Percentiles rank a stretch among this genome's conserved stretches.
These are phyloP conservation scores for Scaptomyza reducta DNA, from an alignment of 2,888 invertebrate genomes.

Conservation along the genomic window DNA sequence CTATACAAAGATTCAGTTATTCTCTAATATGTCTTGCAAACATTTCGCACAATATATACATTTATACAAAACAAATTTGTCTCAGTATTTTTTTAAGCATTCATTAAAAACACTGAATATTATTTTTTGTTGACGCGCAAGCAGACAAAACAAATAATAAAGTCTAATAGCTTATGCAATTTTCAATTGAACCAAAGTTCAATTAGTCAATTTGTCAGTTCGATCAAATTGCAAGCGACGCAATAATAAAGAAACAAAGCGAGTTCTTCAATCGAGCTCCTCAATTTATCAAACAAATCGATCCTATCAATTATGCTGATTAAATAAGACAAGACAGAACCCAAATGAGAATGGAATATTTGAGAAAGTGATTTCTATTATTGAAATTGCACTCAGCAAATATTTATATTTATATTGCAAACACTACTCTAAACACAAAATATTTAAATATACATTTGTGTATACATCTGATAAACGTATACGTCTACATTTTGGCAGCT, in stretches of 20 bases:
- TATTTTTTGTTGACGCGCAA: conserved; percentile 60
- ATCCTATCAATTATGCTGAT: conserved; percentile 53
- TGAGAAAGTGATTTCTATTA: no score
- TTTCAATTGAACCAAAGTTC: conserved; percentile 27
- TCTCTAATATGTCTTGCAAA: conserved; percentile 38
- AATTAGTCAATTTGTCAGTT: conserved; percentile 18
- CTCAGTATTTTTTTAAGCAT: conserved; percentile 9
- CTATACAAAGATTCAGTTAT: conserved; percentile 24
- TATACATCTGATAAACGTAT: background rate
- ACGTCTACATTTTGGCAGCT: conserved; percentile 45
- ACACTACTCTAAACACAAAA: background rate
- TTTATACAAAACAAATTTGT: conserved; percentile 34
- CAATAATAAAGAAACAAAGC: conserved; percentile 31
- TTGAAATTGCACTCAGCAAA: no score
- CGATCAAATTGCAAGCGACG: conserved; percentile 28
- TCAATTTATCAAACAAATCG: conserved; percentile 13
- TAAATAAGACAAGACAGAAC: conserved; percentile 36
- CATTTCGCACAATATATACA: no score
- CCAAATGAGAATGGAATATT: background rate
- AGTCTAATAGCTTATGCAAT: conserved; percentile 20
- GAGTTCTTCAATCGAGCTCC: background rate
- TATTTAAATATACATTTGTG: background rate
- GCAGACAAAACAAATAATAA: background rate
- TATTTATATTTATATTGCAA: background rate
- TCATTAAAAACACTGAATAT: background rate